These are phyloP conservation scores for Leptinotarsa texana DNA, from an alignment of 1,140 invertebrate genomes.

Conservation along the genomic window DNA sequence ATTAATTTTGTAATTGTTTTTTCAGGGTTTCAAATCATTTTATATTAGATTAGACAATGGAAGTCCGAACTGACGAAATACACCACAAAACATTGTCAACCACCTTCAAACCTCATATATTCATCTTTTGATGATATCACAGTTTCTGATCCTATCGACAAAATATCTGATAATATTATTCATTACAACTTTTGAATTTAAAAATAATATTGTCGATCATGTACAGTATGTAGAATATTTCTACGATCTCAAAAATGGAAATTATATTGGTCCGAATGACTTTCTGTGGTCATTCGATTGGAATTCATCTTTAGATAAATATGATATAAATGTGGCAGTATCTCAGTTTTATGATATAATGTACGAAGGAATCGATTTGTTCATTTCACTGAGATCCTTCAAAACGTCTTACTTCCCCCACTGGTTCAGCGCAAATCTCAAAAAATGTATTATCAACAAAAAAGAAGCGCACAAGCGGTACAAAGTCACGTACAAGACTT, in stretches of 20 bases:
- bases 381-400: background rate
- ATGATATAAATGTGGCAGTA: background rate
- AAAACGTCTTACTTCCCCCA: background rate
- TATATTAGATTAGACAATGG: no score
- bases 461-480: background rate
- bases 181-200: background rate
- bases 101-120: no score
- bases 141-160: no score
- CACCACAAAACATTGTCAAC: no score
- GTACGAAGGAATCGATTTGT: background rate
- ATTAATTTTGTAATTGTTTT: no score
- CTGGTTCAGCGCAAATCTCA: background rate
- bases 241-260: background rate
- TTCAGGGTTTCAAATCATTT: no score
- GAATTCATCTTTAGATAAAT: background rate
- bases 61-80: no score
- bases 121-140: no score
- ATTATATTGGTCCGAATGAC: background rate
- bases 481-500: background rate
- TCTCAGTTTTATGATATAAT: conserved; percentile 4
- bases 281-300: background rate
- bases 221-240: background rate
- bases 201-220: conserved; percentile 6
- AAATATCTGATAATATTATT: no score
- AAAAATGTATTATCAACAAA: background rate